Base-by-base conservation (phyloP, 2,888 invertebrate genomes). In the Troglohyphantes excavatus region DNA sequence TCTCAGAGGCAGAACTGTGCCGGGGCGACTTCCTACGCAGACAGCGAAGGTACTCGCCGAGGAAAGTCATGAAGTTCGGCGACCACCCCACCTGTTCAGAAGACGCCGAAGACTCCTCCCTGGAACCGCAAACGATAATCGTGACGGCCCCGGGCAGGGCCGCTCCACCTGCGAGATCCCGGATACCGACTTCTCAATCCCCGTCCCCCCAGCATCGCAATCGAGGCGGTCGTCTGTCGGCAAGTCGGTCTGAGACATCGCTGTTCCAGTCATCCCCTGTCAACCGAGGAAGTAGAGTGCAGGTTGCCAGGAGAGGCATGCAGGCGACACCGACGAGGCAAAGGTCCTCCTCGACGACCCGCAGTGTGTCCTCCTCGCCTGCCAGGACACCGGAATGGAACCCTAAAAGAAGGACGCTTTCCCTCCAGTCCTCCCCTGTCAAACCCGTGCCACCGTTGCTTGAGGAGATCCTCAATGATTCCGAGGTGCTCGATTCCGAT, bases 401-500 rank as follows among this genome's bases (percentile, higher is more conserved):
- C 53, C 78, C 83, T 7, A 83, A 84, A 46, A 67, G 89, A 21
- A 70, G 89, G 72, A 84, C 89, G 43, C 43, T 84, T 11, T 90
- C 89, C 0, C 27, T 83, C 11, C 89, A 90, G 26, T 84, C 89
- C 9, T 90, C 90, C 0, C 90, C 90, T 17, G 78, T 85, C 17
- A 90, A 90, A 43, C 90, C 90, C 17, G 86, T 90, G 43, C 82
- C 90, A 70, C 90, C 90, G 2, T 59, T 90, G 27, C 63, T 90
- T n/a, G 90, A 90, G 43, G 88, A 90, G 43, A 87, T 90, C 19
- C 67, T 90, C 29, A 83, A 88, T 27, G 90, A 90, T 43, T 90
- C 89, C 0, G 90, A 88, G 21, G 79, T 86, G 11, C 81, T 90
- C 13, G 90, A 90, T 19, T 84, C 90, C 7, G 90, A 87, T 61